These are phyloP conservation scores for Numenius phaeopus DNA, from an alignment of 2,797 vertebrate genomes.

Conservation along the genomic window DNA sequence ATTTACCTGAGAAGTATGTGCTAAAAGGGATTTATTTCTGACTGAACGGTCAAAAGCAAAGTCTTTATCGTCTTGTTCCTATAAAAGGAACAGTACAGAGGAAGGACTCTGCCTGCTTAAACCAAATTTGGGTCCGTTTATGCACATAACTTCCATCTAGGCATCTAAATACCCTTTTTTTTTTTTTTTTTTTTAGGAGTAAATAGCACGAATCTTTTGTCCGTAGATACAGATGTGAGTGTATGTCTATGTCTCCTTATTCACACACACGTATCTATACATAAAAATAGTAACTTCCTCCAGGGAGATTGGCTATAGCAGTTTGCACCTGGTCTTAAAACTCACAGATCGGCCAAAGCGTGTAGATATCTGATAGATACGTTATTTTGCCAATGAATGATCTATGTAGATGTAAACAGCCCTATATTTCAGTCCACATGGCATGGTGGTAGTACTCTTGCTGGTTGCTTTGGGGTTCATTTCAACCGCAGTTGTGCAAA, in stretches of 20 bases:
- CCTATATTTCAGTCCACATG: not conserved
- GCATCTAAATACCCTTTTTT: not conserved
- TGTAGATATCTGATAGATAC: not conserved
- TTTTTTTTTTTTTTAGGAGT: not conserved
- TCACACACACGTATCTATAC: rapidly evolving
- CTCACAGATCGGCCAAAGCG: not conserved
- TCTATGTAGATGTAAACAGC: not conserved
- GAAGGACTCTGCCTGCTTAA: not conserved
- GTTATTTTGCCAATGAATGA: not conserved
- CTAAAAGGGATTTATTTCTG: not conserved
- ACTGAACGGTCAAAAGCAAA: not conserved
- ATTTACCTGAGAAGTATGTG: not conserved
- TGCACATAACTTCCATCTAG: not conserved
- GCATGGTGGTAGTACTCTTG: not conserved
- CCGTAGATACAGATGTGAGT: not conserved
- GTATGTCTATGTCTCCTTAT: not conserved
- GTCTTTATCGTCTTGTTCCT: not conserved
- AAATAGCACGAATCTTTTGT: not conserved
- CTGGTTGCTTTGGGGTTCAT: not conserved
- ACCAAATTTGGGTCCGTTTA: not conserved
- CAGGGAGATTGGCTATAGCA: not conserved
- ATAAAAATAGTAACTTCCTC: not conserved
- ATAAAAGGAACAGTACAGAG: not conserved
- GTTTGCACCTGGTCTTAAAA: not conserved
- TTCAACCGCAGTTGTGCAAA: not conserved